Percentiles rank a stretch among this genome's conserved stretches.
Evolutionary conservation across 2,888 invertebrate genomes (phyloP).

Genomic region (Abscondita cerata): DNA sequence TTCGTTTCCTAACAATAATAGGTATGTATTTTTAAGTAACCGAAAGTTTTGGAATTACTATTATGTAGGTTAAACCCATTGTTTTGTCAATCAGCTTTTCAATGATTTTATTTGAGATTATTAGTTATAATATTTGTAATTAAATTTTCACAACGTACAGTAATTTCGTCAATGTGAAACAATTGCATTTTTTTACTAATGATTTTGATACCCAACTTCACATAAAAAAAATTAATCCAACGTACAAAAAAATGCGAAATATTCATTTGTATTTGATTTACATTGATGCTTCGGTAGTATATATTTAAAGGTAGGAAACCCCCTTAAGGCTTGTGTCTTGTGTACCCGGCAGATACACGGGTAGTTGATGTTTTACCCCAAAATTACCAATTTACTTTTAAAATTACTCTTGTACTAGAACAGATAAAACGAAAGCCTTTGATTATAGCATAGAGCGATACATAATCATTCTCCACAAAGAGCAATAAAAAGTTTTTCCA

Average conservation of each 20-base stretch:
- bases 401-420: no score
- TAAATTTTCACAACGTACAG: conserved; percentile 2
- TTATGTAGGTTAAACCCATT: no score
- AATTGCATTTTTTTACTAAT: not conserved
- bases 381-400: no score
- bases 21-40: not conserved
- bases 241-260: conserved; percentile 1
- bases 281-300: not conserved
- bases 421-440: no score
- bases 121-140: not conserved
- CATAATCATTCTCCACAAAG: no score
- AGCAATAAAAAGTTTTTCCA: no score
- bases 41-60: not conserved
- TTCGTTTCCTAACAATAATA: no score
- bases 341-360: no score
- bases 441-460: no score
- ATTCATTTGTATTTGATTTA: not conserved
- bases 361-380: no score
- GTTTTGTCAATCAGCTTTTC: no score
- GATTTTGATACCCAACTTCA: conserved; percentile 6
- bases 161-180: conserved; percentile 1
- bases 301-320: not conserved
- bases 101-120: no score
- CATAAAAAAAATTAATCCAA: not conserved
- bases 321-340: not conserved